These are phyloP conservation scores for Heliconius sara DNA, from an alignment of 2,888 invertebrate species.

Conservation along the genomic window DNA sequence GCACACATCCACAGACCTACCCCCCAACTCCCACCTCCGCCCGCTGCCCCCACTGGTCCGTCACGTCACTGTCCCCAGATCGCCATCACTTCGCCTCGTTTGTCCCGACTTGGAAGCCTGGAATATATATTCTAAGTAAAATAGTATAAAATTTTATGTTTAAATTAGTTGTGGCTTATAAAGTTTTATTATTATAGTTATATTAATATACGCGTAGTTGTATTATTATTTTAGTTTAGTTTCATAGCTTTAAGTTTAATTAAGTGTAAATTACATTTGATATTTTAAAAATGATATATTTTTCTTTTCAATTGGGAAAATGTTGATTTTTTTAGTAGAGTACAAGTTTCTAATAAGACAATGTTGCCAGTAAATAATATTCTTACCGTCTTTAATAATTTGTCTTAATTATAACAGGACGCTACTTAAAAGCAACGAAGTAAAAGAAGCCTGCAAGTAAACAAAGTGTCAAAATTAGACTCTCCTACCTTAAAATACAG, in stretches of 20 bases:
- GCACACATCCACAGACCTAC: slow-evolving; percentile 61
- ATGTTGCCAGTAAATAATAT: too few relatives aligned
- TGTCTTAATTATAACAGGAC: too few relatives aligned
- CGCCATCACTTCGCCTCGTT: slow-evolving; percentile 78
- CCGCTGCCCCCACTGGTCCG: slow-evolving; percentile 59
- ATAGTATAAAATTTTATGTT: slow-evolving; percentile 39
- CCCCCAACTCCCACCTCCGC: slow-evolving; percentile 78
- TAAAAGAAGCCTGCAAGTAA: too few relatives aligned
- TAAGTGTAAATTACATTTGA: background rate
- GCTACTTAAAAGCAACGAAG: too few relatives aligned
- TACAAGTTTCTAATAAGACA: too few relatives aligned
- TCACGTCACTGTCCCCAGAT: slow-evolving; percentile 82
- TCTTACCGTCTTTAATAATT: too few relatives aligned
- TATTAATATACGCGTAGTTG: background rate
- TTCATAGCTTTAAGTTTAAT: background rate
- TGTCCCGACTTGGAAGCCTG: slow-evolving; percentile 75
- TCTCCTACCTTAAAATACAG: background rate
- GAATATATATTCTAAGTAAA: slow-evolving; percentile 48
- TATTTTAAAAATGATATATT: background rate
- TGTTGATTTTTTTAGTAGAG: too few relatives aligned
- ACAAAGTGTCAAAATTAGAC: too few relatives aligned
- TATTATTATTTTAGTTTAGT: background rate
- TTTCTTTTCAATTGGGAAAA: background rate
- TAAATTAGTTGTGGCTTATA: slow-evolving; percentile 1
- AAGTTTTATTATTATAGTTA: background rate